Evolutionary conservation across 1,140 invertebrate genomes (phyloP), one percentile per base, ranked within the genome.

Genomic region (Drosophila kepulauana): DNA sequence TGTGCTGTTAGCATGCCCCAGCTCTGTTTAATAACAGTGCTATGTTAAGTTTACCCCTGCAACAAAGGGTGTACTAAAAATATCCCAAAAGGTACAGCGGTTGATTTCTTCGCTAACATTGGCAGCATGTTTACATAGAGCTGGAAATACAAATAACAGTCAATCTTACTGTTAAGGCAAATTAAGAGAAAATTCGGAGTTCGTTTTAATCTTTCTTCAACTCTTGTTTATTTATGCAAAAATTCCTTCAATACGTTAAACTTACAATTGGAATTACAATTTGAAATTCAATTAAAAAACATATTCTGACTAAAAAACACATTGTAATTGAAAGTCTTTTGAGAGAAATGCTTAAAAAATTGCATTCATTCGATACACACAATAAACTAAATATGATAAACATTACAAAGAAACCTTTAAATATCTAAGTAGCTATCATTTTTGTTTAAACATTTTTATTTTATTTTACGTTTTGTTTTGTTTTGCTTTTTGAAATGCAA

Each of bases 171-270:
- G 35, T 58, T 45, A 45, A 45, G 28, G 7, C 1, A 35, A 35
- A 51, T 33, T 20, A 10, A 10, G 6, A 46, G n/a, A 1, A 15
- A 6, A 61, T 16, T 38, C 8, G 30, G 20, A 20, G 48, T 25
- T 4, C 28, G 13, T 8, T 16, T 20, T 13, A 46, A 65, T 30
- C 15, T 63, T 57, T 69, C 70, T 75, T 88, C 79, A 87, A 84
- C 78, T 79, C 79, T 69, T 69, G 64, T 85, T 80, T 84, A 87
- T 87, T 87, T 59, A 88, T 88, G 84, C 77, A 87, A 88, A 79
- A 79, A 74, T 87, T 25, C 79, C 54, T 70, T 78, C 78, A 67
- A 66, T 73, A 54, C 63, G 63, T 87, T 82, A 68, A 66, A 88
- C 63, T 73, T 89, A 88, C 80, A 89, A 84, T 70, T 88, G 69